phyloP scores from a whole-genome alignment of 2,113 vertebrate species.

The Melanerpes aurifrons region DNA sequence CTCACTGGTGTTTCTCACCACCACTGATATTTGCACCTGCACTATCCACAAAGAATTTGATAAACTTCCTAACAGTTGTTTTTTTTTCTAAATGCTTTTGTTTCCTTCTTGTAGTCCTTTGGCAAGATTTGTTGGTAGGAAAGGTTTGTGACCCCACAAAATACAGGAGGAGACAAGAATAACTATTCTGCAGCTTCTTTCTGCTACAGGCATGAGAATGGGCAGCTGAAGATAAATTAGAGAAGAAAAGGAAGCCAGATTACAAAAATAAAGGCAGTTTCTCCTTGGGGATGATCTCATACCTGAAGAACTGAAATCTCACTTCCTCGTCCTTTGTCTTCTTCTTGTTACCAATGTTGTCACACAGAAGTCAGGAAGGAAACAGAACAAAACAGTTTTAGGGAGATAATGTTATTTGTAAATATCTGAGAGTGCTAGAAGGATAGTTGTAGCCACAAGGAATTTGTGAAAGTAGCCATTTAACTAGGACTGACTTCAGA shows the following conservation, averaged over 20 bases:
- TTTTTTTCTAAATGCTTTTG: not conserved
- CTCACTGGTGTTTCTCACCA: not conserved
- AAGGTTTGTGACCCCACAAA: not conserved
- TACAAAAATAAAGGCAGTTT: slow-evolving; percentile 22
- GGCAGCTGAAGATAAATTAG: not conserved
- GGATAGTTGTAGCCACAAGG: too few species aligned
- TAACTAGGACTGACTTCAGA: not conserved
- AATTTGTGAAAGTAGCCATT: not conserved
- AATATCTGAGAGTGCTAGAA: not conserved
- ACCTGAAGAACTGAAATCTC: slow-evolving; percentile 18
- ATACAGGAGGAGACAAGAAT: not conserved
- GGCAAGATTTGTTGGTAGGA: not conserved
- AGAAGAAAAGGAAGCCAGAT: slow-evolving; percentile 11
- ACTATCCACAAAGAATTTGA: not conserved
- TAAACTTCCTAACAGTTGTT: not conserved
- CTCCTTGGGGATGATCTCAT: not conserved
- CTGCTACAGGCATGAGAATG: not conserved
- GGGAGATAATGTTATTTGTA: not conserved
- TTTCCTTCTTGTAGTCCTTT: not conserved
- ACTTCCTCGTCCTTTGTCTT: slow-evolving; percentile 35
- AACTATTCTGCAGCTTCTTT: not conserved
- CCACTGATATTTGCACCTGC: not conserved
- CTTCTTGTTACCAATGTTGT: not conserved
- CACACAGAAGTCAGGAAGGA: slow-evolving; percentile 7
- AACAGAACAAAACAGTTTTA: not conserved